Evolutionary conservation across 2,797 vertebrate genomes (phyloP), one percentile per base, ranked within the genome.

Genomic region (Setipinna tenuifilis): DNA sequence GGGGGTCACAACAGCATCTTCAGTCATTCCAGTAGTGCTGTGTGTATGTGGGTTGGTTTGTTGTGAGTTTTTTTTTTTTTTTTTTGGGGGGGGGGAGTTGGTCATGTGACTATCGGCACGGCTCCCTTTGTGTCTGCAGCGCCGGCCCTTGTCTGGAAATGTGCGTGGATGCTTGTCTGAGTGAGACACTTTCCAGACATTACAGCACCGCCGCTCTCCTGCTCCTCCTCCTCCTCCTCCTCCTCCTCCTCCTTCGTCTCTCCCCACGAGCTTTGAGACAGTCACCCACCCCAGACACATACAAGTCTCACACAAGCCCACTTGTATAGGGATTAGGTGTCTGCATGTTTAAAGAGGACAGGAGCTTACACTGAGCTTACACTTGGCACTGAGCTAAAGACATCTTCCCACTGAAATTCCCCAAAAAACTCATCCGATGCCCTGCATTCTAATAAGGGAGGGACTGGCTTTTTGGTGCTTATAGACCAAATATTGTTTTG

Each of bases 41-140:
- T 57, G 59, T 61, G 19, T 61, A 0, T 61, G 59, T 61, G 17
- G 21, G 59, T 61, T 41, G 35, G 35, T 41, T 54, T 54, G 2
- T 9, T 54, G 9, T 10, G 2, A 0, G 50, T 54, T 0, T 54
- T 54, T 9, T 54, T 54, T 3, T 54, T 54, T 9, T 54, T 54
- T 54, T 54, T 54, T 2, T 2, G 50, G 50, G 50, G 50, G 50
- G 17, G 28, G 0, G 10, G 62, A 25, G 62, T 68, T 75, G 5
- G 71, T 78, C 71, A 78, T 78, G 71, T 78, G 71, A 78, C 21
- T 19, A 78, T 31, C 17, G 19, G 71, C 50, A 14, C 50, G 10
- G 17, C 71, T 44, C 16, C 35, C 71, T 78, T 78, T 78, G 71
- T 78, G 71, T 78, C 71, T 78, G 71, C 71, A 19, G 35, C 31